phyloP scores from a whole-genome alignment of 2,113 vertebrate species.

The Mustelus asterias region DNA sequence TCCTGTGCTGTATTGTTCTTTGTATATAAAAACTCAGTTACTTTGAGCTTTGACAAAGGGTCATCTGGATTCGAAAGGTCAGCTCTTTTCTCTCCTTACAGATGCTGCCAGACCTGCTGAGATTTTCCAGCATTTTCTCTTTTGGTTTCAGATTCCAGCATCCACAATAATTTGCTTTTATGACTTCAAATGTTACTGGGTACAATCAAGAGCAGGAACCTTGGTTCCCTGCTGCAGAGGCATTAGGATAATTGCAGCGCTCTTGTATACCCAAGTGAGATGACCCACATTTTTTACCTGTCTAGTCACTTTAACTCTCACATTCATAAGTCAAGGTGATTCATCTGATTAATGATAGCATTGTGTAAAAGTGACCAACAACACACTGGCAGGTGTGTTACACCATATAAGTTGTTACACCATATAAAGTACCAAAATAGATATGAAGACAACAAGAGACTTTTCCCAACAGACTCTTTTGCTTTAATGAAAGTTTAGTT shows the following conservation, averaged over 20 bases:
- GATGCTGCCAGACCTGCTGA: too few species aligned
- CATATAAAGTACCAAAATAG: too few species aligned
- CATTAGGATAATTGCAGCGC: background rate
- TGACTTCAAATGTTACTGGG: background rate
- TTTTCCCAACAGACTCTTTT: constrained; percentile 43
- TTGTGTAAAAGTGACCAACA: background rate
- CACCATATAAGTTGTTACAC: background rate
- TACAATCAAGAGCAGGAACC: background rate
- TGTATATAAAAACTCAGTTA: too few species aligned
- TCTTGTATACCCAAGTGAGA: background rate
- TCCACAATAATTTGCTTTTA: too few species aligned
- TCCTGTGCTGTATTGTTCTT: too few species aligned
- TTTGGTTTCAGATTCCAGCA: too few species aligned
- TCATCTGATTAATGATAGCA: background rate
- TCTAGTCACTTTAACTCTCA: background rate
- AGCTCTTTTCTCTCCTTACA: too few species aligned
- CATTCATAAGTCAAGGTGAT: background rate
- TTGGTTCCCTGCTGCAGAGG: background rate
- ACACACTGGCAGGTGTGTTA: background rate
- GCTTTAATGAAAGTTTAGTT: constrained; percentile 73
- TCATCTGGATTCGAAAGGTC: too few species aligned
- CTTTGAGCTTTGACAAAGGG: too few species aligned
- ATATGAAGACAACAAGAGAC: background rate
- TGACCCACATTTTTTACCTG: background rate
- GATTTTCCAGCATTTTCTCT: too few species aligned